Evolutionary conservation across 2,797 vertebrate genomes (phyloP), one percentile per base, ranked within the genome.

Genomic region (Poeciliopsis gracilis): DNA sequence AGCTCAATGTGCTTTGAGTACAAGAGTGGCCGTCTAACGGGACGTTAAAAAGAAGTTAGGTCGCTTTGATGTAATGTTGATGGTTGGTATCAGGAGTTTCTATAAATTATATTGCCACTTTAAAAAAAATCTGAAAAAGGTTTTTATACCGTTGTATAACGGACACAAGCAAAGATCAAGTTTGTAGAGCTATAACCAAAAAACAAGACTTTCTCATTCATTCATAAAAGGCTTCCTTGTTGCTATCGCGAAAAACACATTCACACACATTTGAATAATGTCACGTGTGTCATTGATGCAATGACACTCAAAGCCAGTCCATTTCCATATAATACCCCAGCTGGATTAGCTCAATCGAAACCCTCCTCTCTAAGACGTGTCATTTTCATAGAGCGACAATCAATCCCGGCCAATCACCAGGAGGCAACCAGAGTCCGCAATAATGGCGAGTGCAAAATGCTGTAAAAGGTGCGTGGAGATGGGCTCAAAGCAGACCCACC

Each of bases 361-460:
- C 76, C 76, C 88, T 93, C 87, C 85, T 90, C 84, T 84, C 88
- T 87, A 87, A 89, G 88, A 89, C 87, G 74, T 79, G 71, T 88
- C 83, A 92, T 93, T 94, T 94, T 95, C 92, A 93, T 89, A 91
- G 81, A 85, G 82, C 16, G 69, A 77, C 91, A 72, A 95, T 95
- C 89, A 91, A 94, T 95, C 93, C 88, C 43, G 28, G 86, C 88
- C 89, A 88, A 91, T 89, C 86, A 85, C 80, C 66, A 53, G 25
- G 61, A 90, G 77, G 89, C 82, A 81, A 90, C 88, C 61, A 51
- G 79, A 87, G 90, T 86, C 82, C n/a, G 90, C 90, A 95, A 96
- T 96, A 96, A 95, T 91, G 91, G 82, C 97, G 95, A 98, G 98
- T 97, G 97, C 97, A 97, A 97, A 97, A 97, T 94, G 96, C 92